Conservation (phyloP, 2,797 vertebrate species). For the Urosaurus nigricauda region DNA sequence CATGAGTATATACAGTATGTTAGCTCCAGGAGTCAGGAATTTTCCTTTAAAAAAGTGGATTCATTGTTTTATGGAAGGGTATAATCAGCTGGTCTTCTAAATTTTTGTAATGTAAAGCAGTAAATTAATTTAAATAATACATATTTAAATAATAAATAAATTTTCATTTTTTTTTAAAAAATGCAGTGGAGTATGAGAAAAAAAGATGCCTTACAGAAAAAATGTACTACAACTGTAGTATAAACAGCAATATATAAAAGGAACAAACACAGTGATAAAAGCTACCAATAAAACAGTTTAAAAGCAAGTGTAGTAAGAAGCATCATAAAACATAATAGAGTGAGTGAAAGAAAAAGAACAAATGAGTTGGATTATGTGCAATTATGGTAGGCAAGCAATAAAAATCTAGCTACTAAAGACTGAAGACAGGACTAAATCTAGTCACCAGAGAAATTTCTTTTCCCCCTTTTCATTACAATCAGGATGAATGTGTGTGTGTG, state of each 20-base stretch:
- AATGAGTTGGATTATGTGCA: not conserved
- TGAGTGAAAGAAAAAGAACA: not conserved
- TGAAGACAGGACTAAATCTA: not conserved
- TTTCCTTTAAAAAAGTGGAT: no score
- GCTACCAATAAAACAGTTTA: not conserved
- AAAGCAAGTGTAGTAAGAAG: not conserved
- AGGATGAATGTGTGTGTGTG: no score
- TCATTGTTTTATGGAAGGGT: no score
- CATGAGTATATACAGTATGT: no score
- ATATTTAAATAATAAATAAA: not conserved
- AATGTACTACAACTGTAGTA: not conserved
- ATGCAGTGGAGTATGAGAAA: not conserved
- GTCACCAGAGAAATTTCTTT: not conserved
- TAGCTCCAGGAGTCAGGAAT: no score
- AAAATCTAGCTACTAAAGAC: not conserved
- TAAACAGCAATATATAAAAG: conserved; percentile 2
- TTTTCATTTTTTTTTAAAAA: not conserved
- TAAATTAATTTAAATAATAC: not conserved
- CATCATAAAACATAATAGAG: not conserved
- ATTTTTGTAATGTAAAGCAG: no score
- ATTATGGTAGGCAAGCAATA: not conserved
- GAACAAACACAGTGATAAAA: not conserved
- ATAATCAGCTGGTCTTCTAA: no score
- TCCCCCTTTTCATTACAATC: no score
- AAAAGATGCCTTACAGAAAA: not conserved